Conservation (phyloP, 2,888 invertebrate genomes). For the Amphiduros pacificus region DNA sequence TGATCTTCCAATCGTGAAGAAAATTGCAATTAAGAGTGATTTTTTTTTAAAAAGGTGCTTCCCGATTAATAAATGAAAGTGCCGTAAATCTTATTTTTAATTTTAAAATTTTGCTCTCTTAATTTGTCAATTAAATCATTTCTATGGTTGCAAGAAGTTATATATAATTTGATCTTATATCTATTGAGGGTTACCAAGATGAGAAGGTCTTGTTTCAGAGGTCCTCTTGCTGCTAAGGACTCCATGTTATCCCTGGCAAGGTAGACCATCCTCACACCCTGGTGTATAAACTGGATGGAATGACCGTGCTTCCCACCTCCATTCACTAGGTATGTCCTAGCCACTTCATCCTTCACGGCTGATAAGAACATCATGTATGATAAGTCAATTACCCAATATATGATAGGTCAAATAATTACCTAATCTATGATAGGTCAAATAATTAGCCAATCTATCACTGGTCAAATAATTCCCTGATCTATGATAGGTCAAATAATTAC, state of each 20-base stretch:
- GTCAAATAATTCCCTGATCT: not conserved
- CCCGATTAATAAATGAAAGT: too few species aligned
- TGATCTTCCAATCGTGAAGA: too few species aligned
- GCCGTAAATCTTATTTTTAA: too few species aligned
- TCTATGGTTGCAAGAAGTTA: too few species aligned
- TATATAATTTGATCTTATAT: too few species aligned
- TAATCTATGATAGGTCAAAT: not conserved
- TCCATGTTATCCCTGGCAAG: constrained; percentile 24
- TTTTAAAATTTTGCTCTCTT: too few species aligned
- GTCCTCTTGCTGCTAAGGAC: constrained; percentile 41
- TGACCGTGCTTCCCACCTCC: constrained; percentile 35
- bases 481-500: not conserved
- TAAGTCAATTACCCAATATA: not conserved
- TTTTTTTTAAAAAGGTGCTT: too few species aligned
- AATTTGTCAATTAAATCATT: too few species aligned
- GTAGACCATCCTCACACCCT: constrained; percentile 48
- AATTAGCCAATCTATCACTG: not conserved
- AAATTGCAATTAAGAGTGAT: too few species aligned
- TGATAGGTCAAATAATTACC: not conserved
- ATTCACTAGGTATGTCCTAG: constrained; percentile 36
- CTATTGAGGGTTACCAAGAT: constrained; percentile 20
- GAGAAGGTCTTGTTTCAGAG: constrained; percentile 37
- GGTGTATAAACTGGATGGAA: constrained; percentile 38
- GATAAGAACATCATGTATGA: not conserved
- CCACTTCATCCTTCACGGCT: constrained; percentile 42